Evolutionary conservation across 2,797 vertebrate genomes (phyloP).

Genomic region (Coregonus ussuriensis): DNA sequence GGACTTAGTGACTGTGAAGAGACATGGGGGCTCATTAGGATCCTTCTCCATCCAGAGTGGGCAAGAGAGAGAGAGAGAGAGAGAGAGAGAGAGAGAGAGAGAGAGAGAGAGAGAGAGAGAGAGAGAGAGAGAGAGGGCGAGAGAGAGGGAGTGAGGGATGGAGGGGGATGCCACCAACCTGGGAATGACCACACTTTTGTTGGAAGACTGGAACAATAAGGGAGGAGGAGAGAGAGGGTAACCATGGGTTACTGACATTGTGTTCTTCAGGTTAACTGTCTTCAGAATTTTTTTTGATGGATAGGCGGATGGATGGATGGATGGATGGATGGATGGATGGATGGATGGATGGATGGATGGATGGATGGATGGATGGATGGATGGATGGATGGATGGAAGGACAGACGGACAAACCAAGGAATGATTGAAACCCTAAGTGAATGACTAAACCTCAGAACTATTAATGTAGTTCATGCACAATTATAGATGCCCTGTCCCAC

Average conservation of each 20-base stretch:
- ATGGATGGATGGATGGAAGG: conserved; percentile 29
- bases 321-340: too few species aligned
- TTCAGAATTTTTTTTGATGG: background rate
- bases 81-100: too few species aligned
- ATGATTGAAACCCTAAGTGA: conserved; percentile 13
- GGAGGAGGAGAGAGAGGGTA: background rate
- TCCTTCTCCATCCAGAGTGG: background rate
- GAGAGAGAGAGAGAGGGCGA: background rate
- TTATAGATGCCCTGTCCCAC: conserved; percentile 20
- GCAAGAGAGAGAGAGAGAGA: too few species aligned
- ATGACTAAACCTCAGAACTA: conserved; percentile 42
- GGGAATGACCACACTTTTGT: background rate
- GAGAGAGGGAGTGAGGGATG: background rate
- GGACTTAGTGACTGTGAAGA: too few species aligned
- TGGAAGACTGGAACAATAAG: background rate
- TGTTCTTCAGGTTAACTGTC: background rate
- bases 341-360: conserved; percentile 26
- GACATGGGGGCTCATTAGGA: too few species aligned
- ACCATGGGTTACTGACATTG: background rate
- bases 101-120: too few species aligned
- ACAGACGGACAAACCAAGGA: conserved; percentile 30
- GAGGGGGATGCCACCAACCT: background rate
- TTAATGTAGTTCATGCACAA: background rate
- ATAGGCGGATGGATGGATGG: conserved; percentile 18
- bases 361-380: conserved; percentile 27